Percentiles rank a stretch among this genome's conserved stretches.
Conservation (phyloP, 1,140 invertebrate genomes). For the Bradynema listronoti region DNA sequence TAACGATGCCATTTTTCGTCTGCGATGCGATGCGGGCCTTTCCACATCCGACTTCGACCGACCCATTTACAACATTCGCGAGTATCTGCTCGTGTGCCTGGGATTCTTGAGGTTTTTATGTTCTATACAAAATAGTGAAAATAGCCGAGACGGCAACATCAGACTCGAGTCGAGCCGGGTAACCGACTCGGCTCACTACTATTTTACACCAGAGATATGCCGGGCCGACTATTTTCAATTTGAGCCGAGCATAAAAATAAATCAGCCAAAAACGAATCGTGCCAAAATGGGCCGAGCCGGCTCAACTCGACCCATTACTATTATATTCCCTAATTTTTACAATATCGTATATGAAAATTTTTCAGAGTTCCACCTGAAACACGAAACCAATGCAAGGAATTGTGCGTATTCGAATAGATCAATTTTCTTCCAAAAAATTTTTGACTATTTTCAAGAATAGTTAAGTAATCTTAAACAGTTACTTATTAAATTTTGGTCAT, state of each 20-base stretch:
- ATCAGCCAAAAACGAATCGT: too few species aligned
- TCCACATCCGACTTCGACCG: conserved; percentile 14
- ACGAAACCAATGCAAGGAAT: too few species aligned
- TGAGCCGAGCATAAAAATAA: not conserved
- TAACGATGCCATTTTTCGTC: conserved; percentile 37
- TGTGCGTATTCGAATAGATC: too few species aligned
- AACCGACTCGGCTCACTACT: conserved; percentile 8
- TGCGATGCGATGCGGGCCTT: conserved; percentile 38
- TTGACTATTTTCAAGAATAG: too few species aligned
- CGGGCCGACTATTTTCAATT: not conserved
- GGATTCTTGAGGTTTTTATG: conserved; percentile 3
- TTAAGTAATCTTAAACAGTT: too few species aligned
- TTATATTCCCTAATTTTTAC: too few species aligned
- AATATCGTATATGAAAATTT: too few species aligned
- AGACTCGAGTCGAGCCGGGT: conserved; percentile 5
- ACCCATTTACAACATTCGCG: conserved; percentile 26
- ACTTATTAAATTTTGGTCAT: too few species aligned
- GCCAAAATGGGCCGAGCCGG: too few species aligned
- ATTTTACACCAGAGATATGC: not conserved
- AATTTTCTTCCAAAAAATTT: too few species aligned
- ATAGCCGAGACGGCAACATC: conserved; percentile 1
- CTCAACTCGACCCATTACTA: too few species aligned
- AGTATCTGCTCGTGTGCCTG: conserved; percentile 21
- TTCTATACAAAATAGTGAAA: conserved; percentile 1
- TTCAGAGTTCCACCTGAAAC: too few species aligned